phyloP scores from a whole-genome alignment of 2,113 vertebrate species.

The Mesembrinibis cayennensis region DNA sequence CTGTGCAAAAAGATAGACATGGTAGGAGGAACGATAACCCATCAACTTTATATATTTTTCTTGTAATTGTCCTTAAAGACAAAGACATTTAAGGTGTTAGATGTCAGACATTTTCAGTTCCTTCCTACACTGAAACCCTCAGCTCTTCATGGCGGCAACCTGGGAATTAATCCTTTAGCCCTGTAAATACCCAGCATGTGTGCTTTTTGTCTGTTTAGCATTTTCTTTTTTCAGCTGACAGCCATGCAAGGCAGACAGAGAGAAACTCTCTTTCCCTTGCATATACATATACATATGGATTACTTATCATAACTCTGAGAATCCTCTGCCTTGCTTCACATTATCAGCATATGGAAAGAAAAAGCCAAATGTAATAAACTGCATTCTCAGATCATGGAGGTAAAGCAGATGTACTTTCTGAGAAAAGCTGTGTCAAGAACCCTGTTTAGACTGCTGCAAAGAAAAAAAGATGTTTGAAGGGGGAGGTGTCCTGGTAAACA shows the following conservation, averaged over 20 bases:
- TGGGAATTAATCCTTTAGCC: not conserved
- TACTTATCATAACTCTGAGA: not conserved
- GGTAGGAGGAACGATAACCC: not conserved
- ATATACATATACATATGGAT: not conserved
- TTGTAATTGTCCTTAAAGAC: not conserved
- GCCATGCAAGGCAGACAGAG: not conserved
- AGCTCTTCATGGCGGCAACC: not conserved
- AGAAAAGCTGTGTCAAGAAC: not conserved
- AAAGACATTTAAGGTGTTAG: not conserved
- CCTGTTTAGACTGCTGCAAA: not conserved
- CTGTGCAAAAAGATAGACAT: not conserved
- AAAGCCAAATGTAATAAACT: not conserved
- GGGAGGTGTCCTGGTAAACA: not conserved
- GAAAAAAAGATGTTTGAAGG: not conserved
- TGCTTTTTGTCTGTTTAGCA: not conserved
- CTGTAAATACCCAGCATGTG: not conserved
- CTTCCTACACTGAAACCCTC: not conserved
- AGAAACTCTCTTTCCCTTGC: not conserved
- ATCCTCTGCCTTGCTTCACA: not conserved
- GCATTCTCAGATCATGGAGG: not conserved
- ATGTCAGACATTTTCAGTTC: not conserved
- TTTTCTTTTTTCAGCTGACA: not conserved
- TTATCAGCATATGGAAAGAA: not conserved
- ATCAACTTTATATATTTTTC: not conserved
- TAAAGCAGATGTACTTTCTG: not conserved